phyloP scores from a whole-genome alignment of 2,888 invertebrate genomes.

The Aspidiotus rigidus region DNA sequence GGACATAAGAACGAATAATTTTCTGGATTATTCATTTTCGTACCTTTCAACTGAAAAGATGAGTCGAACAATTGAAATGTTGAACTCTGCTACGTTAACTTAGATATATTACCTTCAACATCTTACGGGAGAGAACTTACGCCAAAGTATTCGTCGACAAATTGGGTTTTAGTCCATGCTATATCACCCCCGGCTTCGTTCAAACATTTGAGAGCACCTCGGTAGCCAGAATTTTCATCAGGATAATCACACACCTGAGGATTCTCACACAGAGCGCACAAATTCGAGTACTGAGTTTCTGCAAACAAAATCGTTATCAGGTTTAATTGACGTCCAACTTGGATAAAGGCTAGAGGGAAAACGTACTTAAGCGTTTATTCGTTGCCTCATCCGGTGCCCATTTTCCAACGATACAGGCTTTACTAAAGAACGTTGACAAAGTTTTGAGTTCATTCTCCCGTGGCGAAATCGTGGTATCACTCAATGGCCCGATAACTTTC shows the following conservation, averaged over 20 bases:
- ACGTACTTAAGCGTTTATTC: constrained; percentile 61
- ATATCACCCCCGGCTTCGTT: constrained; percentile 73
- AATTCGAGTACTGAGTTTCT: constrained; percentile 55
- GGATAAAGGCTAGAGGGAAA: background rate
- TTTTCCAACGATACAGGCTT: constrained; percentile 76
- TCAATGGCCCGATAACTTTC: constrained; percentile 56
- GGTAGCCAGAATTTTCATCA: constrained; percentile 76
- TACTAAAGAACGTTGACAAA: constrained; percentile 65
- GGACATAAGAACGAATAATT: constrained; percentile 69
- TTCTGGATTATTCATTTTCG: constrained; percentile 43
- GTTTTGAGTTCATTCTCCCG: constrained; percentile 74
- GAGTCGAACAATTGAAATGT: background rate
- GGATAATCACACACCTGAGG: constrained; percentile 69
- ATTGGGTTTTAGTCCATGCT: constrained; percentile 76
- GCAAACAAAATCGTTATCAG: background rate
- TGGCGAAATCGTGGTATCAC: constrained; percentile 59
- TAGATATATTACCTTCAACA: background rate
- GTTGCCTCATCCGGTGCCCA: constrained; percentile 69
- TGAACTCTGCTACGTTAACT: background rate
- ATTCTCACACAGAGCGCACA: constrained; percentile 68
- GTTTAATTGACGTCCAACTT: background rate
- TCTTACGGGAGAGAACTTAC: constrained; percentile 42
- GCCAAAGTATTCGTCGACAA: constrained; percentile 68
- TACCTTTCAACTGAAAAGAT: constrained; percentile 10
- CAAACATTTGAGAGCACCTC: constrained; percentile 73